phyloP scores from a whole-genome alignment of 2,113 vertebrate genomes.

The Nyctereutes procyonoides region DNA sequence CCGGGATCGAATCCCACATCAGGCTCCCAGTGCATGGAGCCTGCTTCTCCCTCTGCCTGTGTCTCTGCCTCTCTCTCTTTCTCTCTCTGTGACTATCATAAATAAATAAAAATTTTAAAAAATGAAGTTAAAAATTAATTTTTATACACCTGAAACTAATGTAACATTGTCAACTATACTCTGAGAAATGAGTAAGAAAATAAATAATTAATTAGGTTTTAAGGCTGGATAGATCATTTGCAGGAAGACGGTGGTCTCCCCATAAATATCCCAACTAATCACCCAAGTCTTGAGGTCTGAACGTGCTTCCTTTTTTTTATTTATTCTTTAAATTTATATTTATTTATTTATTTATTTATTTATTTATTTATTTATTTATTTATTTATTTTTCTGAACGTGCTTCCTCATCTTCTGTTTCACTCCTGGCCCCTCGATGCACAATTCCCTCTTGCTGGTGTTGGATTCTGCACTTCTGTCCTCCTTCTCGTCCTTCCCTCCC shows the following conservation, averaged over 20 bases:
- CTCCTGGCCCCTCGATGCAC: background rate
- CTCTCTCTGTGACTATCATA: too few relatives aligned
- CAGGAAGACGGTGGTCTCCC: background rate
- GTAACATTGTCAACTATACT: background rate
- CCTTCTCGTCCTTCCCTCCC: background rate
- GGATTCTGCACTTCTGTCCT: rapidly evolving
- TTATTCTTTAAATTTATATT: too few relatives aligned
- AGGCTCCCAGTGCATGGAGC: too few relatives aligned
- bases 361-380: too few relatives aligned
- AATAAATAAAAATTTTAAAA: too few relatives aligned
- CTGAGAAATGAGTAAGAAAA: background rate
- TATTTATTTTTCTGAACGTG: background rate
- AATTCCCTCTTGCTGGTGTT: background rate
- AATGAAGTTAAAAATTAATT: background rate
- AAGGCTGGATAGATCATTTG: background rate
- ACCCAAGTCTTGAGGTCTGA: background rate
- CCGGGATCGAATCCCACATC: too few relatives aligned
- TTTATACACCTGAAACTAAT: background rate
- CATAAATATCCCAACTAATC: background rate
- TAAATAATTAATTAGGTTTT: background rate
- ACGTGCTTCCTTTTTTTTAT: background rate
- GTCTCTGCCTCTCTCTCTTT: too few relatives aligned
- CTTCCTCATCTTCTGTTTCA: background rate
- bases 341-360: too few relatives aligned
- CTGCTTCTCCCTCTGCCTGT: too few relatives aligned